Evolutionary conservation across 2,888 invertebrate genomes (phyloP), one percentile per base, ranked within the genome.

Genomic region (Eupithecia abbreviata): DNA sequence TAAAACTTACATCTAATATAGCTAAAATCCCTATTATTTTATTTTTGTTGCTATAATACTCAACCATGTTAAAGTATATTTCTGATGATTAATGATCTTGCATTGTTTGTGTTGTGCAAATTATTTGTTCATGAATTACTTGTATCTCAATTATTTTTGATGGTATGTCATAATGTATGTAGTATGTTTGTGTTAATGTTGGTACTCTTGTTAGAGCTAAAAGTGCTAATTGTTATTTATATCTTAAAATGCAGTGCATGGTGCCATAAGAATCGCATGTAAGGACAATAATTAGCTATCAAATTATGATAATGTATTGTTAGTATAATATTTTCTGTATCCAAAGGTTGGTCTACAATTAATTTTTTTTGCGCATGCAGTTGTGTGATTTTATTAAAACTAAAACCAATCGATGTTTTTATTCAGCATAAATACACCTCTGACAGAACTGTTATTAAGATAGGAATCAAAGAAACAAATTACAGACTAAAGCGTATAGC

Each of bases 351-450:
- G 82, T 85, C 82, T 83, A 58, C 2, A 72, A 79, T 83, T 81
- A 76, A 80, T 83, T 82, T 13, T 81, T 85, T 82, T 77, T 80
- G 81, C 80, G 74, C 30, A 62, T 30, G 84, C 83, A 81, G 77
- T 83, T 82, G 82, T 84, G 84, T 18, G 69, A 82, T 81, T 84
- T 82, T 78, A 82, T 81, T 84, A 84, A 84, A 85, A 30, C 30
- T 62, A 10, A 62, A 62, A 62, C 10, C 10, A 10, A 62, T 62
- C 30, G 10, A 62, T 62, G 30, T 62, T 62, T 62, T 62, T 30
- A 62, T 30, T 30, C 62, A 30, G 62, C 12, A 62, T 10, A 12
- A 58, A 18, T 58, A 58, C 3, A 58, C 47, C 47, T 7, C 2
- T 47, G 47, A 10, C 47, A 10, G 47, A 1, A 10, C 10, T 47